Percentiles rank a stretch among this genome's conserved stretches.
Evolutionary conservation across 37 sponge, comb jelly and placozoan species (phyloP).

Genomic region (Amphimedon queenslandica): DNA sequence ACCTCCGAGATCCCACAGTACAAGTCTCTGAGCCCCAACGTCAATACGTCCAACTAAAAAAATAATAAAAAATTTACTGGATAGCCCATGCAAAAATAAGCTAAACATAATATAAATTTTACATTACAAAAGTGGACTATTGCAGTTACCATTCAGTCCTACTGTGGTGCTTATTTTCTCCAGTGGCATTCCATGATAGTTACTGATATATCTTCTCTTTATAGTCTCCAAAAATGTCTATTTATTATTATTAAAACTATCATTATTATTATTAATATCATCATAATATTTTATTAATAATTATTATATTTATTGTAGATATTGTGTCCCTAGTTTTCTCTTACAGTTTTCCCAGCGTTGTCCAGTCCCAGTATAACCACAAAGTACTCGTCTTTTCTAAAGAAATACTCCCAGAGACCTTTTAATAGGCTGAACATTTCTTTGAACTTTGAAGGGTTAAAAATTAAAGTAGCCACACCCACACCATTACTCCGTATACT

Average conservation of each 20-base stretch:
- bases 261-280: too few species aligned
- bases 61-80: neutral
- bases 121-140: neutral
- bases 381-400: conserved; percentile 84
- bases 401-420: conserved; percentile 90
- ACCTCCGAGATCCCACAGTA: conserved; percentile 97
- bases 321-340: neutral
- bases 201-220: conserved; percentile 48
- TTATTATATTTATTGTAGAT: too few species aligned
- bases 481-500: too few species aligned
- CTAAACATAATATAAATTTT: neutral
- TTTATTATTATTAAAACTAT: neutral
- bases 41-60: conserved; percentile 67
- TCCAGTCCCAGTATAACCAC: conserved; percentile 92
- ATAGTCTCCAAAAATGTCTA: conserved; percentile 85
- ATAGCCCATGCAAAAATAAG: neutral
- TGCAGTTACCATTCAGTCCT: conserved; percentile 78
- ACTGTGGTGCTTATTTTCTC: conserved; percentile 93
- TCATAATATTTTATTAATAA: too few species aligned
- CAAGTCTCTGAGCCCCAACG: conserved; percentile 30
- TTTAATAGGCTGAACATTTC: conserved; percentile 88
- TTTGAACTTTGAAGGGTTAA: too few species aligned
- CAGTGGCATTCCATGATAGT: conserved; percentile 73
- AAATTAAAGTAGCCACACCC: too few species aligned
- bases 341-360: conserved; percentile 96